Base-by-base conservation (phyloP, 1,140 invertebrate genomes). In the Oncopeltus fasciatus region DNA sequence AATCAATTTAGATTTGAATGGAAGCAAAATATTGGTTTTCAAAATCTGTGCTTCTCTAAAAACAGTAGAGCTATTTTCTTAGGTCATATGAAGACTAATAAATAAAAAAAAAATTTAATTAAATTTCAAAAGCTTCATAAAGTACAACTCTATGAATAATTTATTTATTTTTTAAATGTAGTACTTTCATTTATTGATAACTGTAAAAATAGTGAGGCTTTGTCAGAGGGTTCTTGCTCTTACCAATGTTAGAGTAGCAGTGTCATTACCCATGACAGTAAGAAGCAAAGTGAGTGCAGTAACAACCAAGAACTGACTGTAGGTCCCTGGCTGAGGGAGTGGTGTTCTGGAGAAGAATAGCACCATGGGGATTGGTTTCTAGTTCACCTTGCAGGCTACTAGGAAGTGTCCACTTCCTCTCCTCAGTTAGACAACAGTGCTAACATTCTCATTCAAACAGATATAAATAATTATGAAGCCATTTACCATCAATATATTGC, bases 341-440 rank as follows among this genome's bases (percentile, higher is more conserved):
- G 14, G 31, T 5, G 31, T 5, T 5, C 31, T 38, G 14, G 31
- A 24, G n/a, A 51, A 51, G 49, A 53, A 27, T 53, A 24, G 3
- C 49, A 53, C n/a, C n/a, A n/a, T n/a, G 24, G 21, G 49, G 49
- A 53, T 53, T 27, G 49, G 24, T 53, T 53, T 53, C 20, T 53
- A 53, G 49, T 53, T 53, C 49, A 53, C 49, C 49, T 53, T 53
- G 49, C 49, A 24, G 16, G 24, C 18, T 26, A 53, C 18, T 53
- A 53, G 49, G 49, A 53, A 53, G 49, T 53, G 24, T 18, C 21
- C 49, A 53, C 49, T 53, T 53, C 49, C 49, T 24, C 24, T 16
- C 20, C 26, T 9, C 18, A 38, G 5, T 38, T 5, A 8, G 5
- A 38, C 31, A 38, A 5, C 31, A 38, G 14, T 38, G 14, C 5